These are phyloP conservation scores for Platalea minor DNA, from an alignment of 2,797 vertebrate genomes.

Conservation along the genomic window DNA sequence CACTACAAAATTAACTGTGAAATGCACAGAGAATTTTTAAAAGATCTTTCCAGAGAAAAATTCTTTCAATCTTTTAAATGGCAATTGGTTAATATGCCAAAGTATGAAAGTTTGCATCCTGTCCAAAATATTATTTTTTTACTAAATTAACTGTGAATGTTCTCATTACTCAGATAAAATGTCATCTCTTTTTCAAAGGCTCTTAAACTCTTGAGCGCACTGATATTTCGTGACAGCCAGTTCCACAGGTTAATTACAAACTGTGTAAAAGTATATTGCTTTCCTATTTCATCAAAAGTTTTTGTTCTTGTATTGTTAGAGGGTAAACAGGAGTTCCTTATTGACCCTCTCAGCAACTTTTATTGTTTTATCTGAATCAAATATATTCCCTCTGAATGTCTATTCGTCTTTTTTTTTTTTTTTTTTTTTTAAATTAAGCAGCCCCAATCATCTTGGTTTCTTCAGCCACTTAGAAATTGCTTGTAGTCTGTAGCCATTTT, in stretches of 20 bases:
- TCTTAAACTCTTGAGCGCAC: not conserved
- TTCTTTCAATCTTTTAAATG: not conserved
- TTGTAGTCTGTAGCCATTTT: not conserved
- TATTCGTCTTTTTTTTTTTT: not conserved
- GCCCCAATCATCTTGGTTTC: not conserved
- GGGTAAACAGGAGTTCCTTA: not conserved
- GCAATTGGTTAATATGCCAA: not conserved
- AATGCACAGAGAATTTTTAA: not conserved
- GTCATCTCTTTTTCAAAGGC: not conserved
- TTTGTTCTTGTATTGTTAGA: not conserved
- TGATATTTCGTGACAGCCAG: not conserved
- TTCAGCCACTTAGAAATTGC: not conserved
- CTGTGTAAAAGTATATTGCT: conserved; percentile 16
- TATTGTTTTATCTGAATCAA: not conserved
- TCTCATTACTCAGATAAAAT: conserved; percentile 32
- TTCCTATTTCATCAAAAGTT: not conserved
- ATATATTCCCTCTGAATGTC: not conserved
- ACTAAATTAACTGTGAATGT: not conserved
- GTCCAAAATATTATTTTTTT: not conserved
- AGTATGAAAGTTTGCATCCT: not conserved
- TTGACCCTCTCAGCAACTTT: not conserved
- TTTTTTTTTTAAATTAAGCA: not conserved
- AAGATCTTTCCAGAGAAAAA: not conserved
- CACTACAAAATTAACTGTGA: not conserved
- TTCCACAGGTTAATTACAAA: conserved; percentile 49